Evolutionary conservation across 2,113 vertebrate genomes (phyloP).

Genomic region (Cricetomys ansorgei): DNA sequence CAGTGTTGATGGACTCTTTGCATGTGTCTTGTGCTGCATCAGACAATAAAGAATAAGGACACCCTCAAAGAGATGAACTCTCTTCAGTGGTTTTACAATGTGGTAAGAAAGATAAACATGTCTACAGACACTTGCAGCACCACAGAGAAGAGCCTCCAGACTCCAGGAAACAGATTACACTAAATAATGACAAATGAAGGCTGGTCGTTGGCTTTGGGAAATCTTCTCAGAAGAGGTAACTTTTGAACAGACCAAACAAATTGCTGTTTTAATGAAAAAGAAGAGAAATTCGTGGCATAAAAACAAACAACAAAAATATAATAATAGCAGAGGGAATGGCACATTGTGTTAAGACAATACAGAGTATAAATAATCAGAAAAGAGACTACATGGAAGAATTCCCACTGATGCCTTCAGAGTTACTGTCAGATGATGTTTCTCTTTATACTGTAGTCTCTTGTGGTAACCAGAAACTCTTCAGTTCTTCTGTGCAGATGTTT

Average conservation of each 20-base stretch:
- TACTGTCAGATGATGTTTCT: not conserved
- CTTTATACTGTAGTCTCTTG: not conserved
- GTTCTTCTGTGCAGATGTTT: slow-evolving; percentile 28
- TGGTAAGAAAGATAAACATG: not conserved
- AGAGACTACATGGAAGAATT: not conserved
- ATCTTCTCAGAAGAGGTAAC: not conserved
- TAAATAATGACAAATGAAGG: not conserved
- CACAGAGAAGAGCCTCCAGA: not conserved
- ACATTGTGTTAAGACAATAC: slow-evolving; percentile 8
- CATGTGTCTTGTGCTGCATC: not conserved
- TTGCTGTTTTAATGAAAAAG: not conserved
- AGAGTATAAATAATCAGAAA: not conserved
- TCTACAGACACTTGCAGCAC: not conserved
- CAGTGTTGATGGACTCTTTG: not conserved
- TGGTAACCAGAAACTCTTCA: not conserved
- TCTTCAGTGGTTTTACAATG: not conserved
- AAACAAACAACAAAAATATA: slow-evolving; percentile 1
- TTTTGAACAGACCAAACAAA: slow-evolving; percentile 34
- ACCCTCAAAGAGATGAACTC: not conserved
- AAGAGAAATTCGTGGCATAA: not conserved
- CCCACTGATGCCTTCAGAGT: not conserved
- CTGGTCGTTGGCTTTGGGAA: not conserved
- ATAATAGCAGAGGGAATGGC: not conserved
- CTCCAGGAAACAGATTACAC: not conserved
- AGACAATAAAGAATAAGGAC: not conserved